These are phyloP conservation scores for Phyllostomus discolor DNA, from an alignment of 2,113 vertebrate species.

Conservation along the genomic window DNA sequence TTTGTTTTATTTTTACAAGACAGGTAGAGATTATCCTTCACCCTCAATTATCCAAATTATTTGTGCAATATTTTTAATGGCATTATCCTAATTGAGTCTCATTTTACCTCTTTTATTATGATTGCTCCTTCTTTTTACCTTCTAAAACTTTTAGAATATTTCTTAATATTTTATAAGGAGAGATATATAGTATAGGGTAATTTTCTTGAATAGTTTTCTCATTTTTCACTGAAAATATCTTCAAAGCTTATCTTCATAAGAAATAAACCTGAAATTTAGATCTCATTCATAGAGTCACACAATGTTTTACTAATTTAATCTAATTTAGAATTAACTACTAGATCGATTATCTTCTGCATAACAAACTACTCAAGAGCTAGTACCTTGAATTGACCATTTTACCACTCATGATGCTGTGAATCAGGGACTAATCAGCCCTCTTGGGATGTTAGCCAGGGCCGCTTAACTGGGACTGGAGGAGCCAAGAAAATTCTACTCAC, in stretches of 20 bases:
- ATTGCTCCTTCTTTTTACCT: neutral
- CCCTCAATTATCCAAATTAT: neutral
- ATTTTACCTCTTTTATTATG: neutral
- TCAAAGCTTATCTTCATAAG: neutral
- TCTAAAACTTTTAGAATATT: neutral
- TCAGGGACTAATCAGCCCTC: neutral
- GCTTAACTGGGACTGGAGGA: neutral
- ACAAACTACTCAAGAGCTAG: neutral
- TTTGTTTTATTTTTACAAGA: neutral
- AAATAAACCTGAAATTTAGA: neutral
- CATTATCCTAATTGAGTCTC: neutral
- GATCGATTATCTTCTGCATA: neutral
- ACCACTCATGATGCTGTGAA: neutral
- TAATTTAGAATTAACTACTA: neutral
- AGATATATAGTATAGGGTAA: neutral
- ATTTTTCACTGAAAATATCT: neutral
- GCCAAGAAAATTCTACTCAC: neutral
- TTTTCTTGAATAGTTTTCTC: neutral
- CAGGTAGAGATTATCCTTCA: neutral
- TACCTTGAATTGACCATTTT: neutral
- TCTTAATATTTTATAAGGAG: neutral
- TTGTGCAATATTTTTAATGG: neutral
- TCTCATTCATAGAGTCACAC: neutral
- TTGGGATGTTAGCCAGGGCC: neutral
- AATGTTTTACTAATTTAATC: neutral